Evolutionary conservation across 2,797 vertebrate species (phyloP), one percentile per base, ranked within the genome.

Genomic region (Helicolenus hilgendorfi): DNA sequence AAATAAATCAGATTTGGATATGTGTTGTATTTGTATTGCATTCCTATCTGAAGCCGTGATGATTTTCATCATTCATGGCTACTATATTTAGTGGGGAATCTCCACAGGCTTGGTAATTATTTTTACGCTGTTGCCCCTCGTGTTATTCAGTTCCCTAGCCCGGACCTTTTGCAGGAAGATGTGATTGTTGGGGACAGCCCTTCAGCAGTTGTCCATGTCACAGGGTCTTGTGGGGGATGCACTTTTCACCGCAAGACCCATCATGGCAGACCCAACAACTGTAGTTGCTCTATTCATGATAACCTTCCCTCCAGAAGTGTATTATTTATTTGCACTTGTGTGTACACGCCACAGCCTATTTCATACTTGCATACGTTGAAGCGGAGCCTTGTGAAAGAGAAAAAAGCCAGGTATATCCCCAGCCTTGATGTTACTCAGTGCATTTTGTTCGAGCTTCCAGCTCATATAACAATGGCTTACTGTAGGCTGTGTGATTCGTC

Each of bases 191-290:
- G 92, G 95, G 96, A 96, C 95, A 95, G 90, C 74, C 94, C 92
- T 96, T 96, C 96, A 96, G 94, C 94, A 94, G 94, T 93, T 49
- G 92, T 96, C 94, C 95, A 85, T 93, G 95, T 97, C 95, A 96
- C 74, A 6, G 76, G 71, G 79, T 81, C 91, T 91, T 84, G 91
- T 88, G 91, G 89, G 91, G 84, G 82, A 82, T 83, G 90, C 93
- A 88, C 91, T 87, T 90, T 95, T 91, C 84, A 90, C 80, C 83
- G 22, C 35, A 29, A 72, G 81, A 77, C 79, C 89, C 87, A 67
- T 91, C 89, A 89, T 38, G n/a, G 70, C 72, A 63, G 83, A 83
- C 64, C 83, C 77, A 75, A 72, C 85, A 70, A 85, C 79, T 60
- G 64, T 26, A 41, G 45, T 24, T 31, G 5, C 67, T 79, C 77